Evolutionary conservation across 2,113 vertebrate species (phyloP), one percentile per base, ranked within the genome.

Genomic region (Colinus virginianus): DNA sequence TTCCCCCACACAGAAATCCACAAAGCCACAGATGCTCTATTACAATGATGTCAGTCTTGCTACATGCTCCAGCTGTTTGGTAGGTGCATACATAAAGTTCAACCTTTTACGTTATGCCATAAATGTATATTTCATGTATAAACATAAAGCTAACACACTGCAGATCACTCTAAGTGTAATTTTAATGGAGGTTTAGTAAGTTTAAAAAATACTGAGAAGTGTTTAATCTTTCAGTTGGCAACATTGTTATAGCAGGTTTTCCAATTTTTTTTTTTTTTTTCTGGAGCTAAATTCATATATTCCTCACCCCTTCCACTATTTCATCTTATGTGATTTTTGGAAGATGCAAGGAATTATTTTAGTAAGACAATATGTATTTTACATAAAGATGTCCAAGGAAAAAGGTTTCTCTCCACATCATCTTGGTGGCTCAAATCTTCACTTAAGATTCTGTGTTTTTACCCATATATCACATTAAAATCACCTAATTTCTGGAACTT

Each of bases 31-130:
- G 95, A 95, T 96, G 92, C 96, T 97, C 95, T 78, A 62, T 87
- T 96, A 91, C 91, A 63, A 71, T 98, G 97, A 97, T 92, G 97
- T 98, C 97, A 98, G 97, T 90, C 88, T 90, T 78, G 87, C 94
- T 97, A 94, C 95, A 94, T 89, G 93, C 94, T 96, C 96, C 97
- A 98, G 97, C 97, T 97, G 98, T 96, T 96, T 94, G 91, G 86
- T 96, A 98, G 97, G 97, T 97, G 96, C 97, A 92, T 98, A 98
- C 97, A 97, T 97, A 95, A 97, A 98, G 97, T 96, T 97, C 96
- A 97, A 92, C 88, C 95, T 96, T 96, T 92, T 96, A 96, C 96
- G 84, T 96, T 88, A 89, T 95, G 88, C 97, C 97, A 95, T 97
- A 98, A 98, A 98, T 98, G 97, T 95, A 97, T 79, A 36, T 90